Conservation (phyloP, 2,888 invertebrate species). For the Norana najaformis region DNA sequence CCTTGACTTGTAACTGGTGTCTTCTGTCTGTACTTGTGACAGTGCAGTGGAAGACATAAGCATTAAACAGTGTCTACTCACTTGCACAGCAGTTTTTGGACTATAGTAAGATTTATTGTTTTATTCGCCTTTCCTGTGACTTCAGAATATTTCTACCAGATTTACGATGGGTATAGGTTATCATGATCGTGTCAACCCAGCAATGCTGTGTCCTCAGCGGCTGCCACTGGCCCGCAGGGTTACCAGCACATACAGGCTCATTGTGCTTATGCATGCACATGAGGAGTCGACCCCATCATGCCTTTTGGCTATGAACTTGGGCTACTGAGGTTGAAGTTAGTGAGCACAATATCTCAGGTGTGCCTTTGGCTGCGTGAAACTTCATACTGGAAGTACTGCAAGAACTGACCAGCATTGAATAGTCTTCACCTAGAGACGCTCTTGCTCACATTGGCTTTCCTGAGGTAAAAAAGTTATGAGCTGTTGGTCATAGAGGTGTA, state of each 20-base stretch:
- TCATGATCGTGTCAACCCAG: neutral
- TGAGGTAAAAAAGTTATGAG: too few species aligned
- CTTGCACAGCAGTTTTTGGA: neutral
- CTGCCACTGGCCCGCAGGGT: neutral
- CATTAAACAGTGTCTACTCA: neutral
- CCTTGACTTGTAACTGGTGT: constrained; percentile 16
- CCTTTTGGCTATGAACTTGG: too few species aligned
- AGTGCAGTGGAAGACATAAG: neutral
- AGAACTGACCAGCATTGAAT: too few species aligned
- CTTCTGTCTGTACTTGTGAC: neutral
- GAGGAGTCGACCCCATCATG: too few species aligned
- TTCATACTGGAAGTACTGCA: too few species aligned
- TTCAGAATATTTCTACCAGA: neutral
- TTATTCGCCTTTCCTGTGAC: neutral
- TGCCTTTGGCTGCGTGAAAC: too few species aligned
- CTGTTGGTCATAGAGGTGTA: too few species aligned
- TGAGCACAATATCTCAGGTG: too few species aligned
- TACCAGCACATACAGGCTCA: neutral
- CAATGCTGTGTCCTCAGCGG: neutral
- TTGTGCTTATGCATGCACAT: neutral
- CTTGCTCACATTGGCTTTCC: too few species aligned
- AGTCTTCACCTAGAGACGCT: too few species aligned
- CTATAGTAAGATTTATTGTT: neutral
- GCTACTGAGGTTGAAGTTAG: too few species aligned
- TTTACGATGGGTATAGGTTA: neutral